Percentiles rank a stretch among this genome's conserved stretches.
These are phyloP conservation scores for Bergia sp. DNA, from an alignment of 92 coral and sea anemone genomes.

Conservation along the genomic window DNA sequence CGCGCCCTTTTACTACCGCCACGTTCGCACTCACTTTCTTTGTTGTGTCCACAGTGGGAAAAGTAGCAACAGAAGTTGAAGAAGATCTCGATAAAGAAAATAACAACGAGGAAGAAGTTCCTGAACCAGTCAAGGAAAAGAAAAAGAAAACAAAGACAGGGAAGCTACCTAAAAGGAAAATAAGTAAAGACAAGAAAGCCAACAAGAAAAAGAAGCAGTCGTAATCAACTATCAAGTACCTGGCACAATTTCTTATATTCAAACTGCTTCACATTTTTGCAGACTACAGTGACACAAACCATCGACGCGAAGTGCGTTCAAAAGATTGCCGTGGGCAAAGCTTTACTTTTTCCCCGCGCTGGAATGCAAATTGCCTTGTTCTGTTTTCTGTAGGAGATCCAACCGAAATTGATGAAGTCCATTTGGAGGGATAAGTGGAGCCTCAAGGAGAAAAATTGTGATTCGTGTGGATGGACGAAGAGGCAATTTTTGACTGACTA, in stretches of 20 bases:
- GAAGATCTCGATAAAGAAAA: constrained; percentile 33
- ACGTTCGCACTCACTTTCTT: background rate
- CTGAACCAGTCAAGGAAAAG: constrained; percentile 1
- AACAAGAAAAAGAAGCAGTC: constrained; percentile 28
- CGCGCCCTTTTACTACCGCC: background rate
- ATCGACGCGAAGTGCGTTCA: too few relatives aligned
- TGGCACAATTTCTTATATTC: background rate
- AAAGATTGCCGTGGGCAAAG: too few relatives aligned
- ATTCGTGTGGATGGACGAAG: too few relatives aligned
- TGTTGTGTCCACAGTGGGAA: background rate
- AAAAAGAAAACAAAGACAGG: background rate
- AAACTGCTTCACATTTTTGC: background rate
- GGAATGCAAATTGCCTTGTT: too few relatives aligned
- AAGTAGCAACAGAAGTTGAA: constrained; percentile 4
- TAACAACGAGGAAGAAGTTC: background rate
- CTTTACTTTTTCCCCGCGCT: too few relatives aligned
- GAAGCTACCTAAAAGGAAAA: constrained; percentile 2
- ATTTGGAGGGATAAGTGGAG: too few relatives aligned
- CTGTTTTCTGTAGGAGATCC: too few relatives aligned
- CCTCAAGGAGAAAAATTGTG: too few relatives aligned
- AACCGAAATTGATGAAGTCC: too few relatives aligned
- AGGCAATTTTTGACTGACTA: too few relatives aligned
- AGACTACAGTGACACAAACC: too few relatives aligned
- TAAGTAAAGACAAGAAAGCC: background rate
- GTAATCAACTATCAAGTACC: background rate